A percentile compares a stretch with the other conserved stretches of the same genome.
Conservation (phyloP, 2,888 invertebrate species). For the Acanthosoma haemorrhoidale region DNA sequence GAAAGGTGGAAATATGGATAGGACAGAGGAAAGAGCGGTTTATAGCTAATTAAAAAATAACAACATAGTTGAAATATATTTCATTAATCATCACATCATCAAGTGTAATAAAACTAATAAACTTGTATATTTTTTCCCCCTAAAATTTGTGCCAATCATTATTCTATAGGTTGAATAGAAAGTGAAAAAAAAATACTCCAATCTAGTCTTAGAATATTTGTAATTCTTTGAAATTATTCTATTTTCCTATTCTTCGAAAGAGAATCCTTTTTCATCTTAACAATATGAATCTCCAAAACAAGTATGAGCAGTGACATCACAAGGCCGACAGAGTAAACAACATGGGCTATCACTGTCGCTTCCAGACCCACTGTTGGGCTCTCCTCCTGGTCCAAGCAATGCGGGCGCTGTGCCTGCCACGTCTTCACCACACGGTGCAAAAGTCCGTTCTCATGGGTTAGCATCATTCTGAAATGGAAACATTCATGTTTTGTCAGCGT, state of each 20-base stretch:
- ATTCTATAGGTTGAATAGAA: no score
- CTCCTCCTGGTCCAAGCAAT: slow-evolving; percentile 35
- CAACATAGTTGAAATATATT: no score
- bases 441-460: slow-evolving; percentile 34
- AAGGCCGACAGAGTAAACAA: slow-evolving; percentile 28
- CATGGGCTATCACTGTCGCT: slow-evolving; percentile 33
- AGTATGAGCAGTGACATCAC: slow-evolving; percentile 22
- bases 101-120: no score
- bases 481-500: no score
- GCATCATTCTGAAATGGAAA: slow-evolving; percentile 32
- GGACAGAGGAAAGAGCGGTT: no score
- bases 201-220: no score
- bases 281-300: neutral
- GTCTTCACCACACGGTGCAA: slow-evolving; percentile 31
- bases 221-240: neutral
- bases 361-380: slow-evolving; percentile 30
- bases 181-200: no score
- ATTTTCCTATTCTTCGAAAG: neutral
- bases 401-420: slow-evolving; percentile 38
- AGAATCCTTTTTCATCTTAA: neutral
- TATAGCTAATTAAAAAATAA: no score
- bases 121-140: no score
- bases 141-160: no score
- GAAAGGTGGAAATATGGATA: no score
- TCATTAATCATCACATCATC: no score